Percentiles rank a stretch among this genome's conserved stretches.
Evolutionary conservation across 2,113 vertebrate genomes (phyloP).

Genomic region (Phyllostomus hastatus): DNA sequence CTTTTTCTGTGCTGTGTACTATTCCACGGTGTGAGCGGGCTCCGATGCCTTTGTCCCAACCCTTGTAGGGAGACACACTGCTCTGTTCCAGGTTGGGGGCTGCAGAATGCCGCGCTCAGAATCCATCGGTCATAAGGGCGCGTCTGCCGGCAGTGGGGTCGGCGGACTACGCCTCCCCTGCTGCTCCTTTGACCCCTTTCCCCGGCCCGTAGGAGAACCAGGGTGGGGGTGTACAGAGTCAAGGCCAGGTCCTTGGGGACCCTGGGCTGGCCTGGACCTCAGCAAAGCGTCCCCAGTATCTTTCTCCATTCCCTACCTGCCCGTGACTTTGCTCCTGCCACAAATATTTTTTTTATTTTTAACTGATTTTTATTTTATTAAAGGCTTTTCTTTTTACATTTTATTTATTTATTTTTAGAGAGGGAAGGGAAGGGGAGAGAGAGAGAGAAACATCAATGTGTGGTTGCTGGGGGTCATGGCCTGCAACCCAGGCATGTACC

Average conservation of each 20-base stretch:
- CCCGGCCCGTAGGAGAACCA: fast-evolving
- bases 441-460: too few species aligned
- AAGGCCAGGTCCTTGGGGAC: fast-evolving
- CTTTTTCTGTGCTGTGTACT: neutral
- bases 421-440: too few species aligned
- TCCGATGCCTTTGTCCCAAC: fast-evolving
- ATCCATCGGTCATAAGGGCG: fast-evolving
- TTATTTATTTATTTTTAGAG: too few species aligned
- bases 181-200: neutral
- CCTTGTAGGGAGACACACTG: fast-evolving
- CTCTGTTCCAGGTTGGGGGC: neutral
- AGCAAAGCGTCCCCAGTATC: neutral
- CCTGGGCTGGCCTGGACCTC: neutral
- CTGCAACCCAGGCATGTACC: too few species aligned
- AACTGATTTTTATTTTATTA: too few species aligned
- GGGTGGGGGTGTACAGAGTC: fast-evolving
- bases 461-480: too few species aligned
- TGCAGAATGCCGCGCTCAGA: fast-evolving
- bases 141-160: fast-evolving
- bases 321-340: neutral
- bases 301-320: fast-evolving
- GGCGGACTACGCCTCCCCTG: fast-evolving
- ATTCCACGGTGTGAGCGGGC: fast-evolving
- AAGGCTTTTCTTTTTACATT: too few species aligned
- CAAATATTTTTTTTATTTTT: too few species aligned